These are phyloP conservation scores for Rhinogobius similis DNA, from an alignment of 2,113 vertebrate genomes.

Conservation along the genomic window DNA sequence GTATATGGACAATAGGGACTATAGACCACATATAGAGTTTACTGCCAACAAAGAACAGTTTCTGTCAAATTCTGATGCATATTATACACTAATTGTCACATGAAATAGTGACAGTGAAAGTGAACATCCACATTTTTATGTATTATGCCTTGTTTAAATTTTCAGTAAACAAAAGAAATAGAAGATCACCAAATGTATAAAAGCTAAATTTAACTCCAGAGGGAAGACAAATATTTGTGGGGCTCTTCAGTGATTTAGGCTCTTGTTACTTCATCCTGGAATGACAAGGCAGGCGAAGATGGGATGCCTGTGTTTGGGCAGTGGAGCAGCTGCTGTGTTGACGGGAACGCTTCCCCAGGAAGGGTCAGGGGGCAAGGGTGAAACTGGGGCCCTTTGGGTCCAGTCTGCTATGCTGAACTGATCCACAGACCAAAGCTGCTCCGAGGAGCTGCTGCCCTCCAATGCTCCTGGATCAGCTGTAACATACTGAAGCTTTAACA, in stretches of 20 bases:
- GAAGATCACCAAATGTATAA: too few species aligned
- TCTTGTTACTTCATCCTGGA: constrained; percentile 17
- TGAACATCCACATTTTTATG: too few species aligned
- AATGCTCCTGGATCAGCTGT: not conserved
- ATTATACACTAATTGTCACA: too few species aligned
- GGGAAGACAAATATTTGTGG: not conserved
- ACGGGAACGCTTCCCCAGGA: constrained; percentile 30
- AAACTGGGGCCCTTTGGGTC: constrained; percentile 26
- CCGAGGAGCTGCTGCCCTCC: not conserved
- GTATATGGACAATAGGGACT: not conserved
- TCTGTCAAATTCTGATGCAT: too few species aligned
- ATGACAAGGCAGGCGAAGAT: constrained; percentile 26
- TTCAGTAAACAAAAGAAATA: not conserved
- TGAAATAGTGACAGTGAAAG: too few species aligned
- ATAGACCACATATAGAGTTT: not conserved
- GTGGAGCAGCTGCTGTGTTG: constrained; percentile 58
- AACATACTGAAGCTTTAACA: constrained; percentile 36
- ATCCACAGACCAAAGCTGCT: not conserved
- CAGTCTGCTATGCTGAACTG: constrained; percentile 3
- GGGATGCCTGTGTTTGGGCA: not conserved
- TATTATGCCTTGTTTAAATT: not conserved
- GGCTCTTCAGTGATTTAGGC: not conserved
- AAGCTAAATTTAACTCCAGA: not conserved
- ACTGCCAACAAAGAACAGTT: too few species aligned
- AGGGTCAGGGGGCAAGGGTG: constrained; percentile 24